Evolutionary conservation across 2,113 vertebrate species (phyloP), one percentile per base, ranked within the genome.

Genomic region (Empidonax alnorum): DNA sequence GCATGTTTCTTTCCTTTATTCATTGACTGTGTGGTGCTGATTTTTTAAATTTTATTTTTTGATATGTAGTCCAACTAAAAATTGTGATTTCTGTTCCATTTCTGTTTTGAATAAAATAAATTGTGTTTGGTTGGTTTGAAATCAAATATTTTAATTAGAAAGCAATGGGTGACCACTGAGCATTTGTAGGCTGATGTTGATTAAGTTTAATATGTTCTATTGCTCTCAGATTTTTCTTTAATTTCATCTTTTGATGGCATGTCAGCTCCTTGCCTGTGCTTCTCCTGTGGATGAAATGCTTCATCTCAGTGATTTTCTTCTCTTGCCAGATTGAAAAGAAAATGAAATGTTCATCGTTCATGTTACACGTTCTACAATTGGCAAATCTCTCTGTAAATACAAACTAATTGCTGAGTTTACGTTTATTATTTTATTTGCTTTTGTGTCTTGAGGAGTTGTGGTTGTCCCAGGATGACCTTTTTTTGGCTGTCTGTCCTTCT

Each of bases 311-410:
- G 33, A 87, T 24, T 71, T 63, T 59, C 12, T 46, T 58, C 31
- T 81, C 24, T 88, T 88, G n/a, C 23, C 8, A 63, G 14, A 39
- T 27, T 12, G 27, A 42, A 84, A 63, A 58, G 23, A 39, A 46
- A 61, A 16, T 1, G 0, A 55, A 79, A 30, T 23, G 14, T 13
- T 41, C 0, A 0, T 25, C 1, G 0, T 39, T 84, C 13, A 4
- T 24, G 2, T 55, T 63, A 20, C 1, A 0, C 47, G 3, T 33
- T 56, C 22, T 50, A 0, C 31, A 65, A 53, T 13, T 46, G 6
- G 10, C 2, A 3, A 68, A 58, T 78, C 12, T 44, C 30, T 67
- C 21, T 66, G 37, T 63, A 81, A 67, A 78, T 42, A 24, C 16
- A 49, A 7, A 73, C n/a, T 30, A 72, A 30, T 4, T 5, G 9